Evolutionary conservation across 1,140 invertebrate genomes (phyloP).

Genomic region (Sminthurides bifidus): DNA sequence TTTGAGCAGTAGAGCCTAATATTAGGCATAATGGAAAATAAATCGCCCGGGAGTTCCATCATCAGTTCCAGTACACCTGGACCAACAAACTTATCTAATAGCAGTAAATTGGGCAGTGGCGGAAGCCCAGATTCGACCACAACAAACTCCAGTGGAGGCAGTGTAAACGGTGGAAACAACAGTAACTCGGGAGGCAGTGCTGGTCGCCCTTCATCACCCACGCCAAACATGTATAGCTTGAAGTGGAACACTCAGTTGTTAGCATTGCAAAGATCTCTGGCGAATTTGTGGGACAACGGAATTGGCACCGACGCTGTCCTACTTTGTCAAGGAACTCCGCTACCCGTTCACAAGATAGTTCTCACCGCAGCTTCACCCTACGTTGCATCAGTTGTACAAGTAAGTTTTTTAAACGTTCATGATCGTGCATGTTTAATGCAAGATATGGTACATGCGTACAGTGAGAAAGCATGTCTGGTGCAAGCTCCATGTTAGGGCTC

Average conservation of each 20-base stretch:
- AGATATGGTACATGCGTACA: no score
- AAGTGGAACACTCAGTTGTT: constrained; percentile 33
- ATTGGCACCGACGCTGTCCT: constrained; percentile 32
- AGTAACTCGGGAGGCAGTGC: constrained; percentile 11
- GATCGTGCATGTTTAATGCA: no score
- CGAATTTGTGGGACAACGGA: constrained; percentile 31
- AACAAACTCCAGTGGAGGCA: constrained; percentile 9
- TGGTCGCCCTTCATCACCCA: not conserved
- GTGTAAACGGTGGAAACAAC: constrained; percentile 11
- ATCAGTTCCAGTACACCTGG: constrained; percentile 17
- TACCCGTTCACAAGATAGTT: constrained; percentile 31
- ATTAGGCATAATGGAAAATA: constrained; percentile 31
- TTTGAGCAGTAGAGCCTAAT: no score
- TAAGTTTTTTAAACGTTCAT: constrained; percentile 14
- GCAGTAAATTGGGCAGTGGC: constrained; percentile 14
- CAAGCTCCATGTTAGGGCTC: no score
- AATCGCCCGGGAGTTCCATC: constrained; percentile 22
- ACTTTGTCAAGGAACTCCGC: constrained; percentile 29
- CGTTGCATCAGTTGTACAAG: constrained; percentile 30
- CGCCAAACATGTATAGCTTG: constrained; percentile 30
- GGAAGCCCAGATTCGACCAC: constrained; percentile 29
- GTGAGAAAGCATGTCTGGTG: no score
- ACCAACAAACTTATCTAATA: constrained; percentile 4
- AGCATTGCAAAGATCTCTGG: constrained; percentile 27
- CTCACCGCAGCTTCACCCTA: constrained; percentile 31